phyloP scores from a whole-genome alignment of 2,888 invertebrate species.

The Leptinotarsa peninsularis region DNA sequence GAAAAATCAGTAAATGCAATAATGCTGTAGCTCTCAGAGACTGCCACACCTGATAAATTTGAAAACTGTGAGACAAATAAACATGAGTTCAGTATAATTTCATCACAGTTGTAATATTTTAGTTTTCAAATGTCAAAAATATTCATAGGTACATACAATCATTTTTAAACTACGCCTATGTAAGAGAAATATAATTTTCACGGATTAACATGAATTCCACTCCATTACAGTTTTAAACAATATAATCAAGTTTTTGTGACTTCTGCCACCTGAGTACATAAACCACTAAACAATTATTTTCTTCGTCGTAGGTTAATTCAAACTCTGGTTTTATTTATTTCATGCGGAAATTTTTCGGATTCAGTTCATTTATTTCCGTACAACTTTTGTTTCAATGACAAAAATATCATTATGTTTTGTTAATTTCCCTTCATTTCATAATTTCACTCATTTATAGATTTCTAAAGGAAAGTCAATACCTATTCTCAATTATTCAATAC shows the following conservation, averaged over 20 bases:
- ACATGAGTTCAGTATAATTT: too few species aligned
- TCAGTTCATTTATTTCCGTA: constrained; percentile 21
- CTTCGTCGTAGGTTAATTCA: constrained; percentile 5
- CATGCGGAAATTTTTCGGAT: constrained; percentile 33
- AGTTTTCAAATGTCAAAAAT: too few species aligned
- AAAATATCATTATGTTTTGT: not conserved
- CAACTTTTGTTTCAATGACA: not conserved
- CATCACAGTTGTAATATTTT: too few species aligned
- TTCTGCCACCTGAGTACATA: constrained; percentile 28
- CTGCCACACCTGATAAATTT: too few species aligned
- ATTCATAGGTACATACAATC: not conserved
- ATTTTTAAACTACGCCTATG: constrained; percentile 19
- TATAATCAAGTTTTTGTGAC: constrained; percentile 34
- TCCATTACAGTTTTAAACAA: constrained; percentile 30
- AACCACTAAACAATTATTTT: constrained; percentile 35
- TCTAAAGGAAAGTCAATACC: not conserved
- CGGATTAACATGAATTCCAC: constrained; percentile 20
- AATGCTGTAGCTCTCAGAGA: too few species aligned
- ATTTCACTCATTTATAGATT: not conserved
- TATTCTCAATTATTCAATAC: too few species aligned
- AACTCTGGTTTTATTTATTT: constrained; percentile 28
- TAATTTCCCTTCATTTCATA: not conserved
- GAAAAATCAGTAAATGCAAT: too few species aligned
- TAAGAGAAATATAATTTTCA: constrained; percentile 18
- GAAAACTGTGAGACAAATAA: too few species aligned